These are phyloP conservation scores for Cavia aperea DNA, from an alignment of 2,113 vertebrate species.

Conservation along the genomic window DNA sequence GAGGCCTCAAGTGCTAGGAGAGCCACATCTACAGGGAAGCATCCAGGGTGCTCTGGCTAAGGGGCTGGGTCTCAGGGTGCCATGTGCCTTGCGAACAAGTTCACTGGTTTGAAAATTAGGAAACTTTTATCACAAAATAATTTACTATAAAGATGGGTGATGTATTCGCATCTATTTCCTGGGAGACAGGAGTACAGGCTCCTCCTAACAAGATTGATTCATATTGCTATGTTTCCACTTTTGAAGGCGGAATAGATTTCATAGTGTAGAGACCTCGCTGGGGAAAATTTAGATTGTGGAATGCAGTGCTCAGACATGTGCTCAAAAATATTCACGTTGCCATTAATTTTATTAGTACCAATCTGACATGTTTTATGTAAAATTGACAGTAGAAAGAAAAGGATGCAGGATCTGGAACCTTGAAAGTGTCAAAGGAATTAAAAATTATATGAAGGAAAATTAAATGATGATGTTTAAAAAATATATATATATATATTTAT, in stretches of 20 bases:
- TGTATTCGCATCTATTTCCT: neutral
- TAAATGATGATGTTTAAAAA: conserved; percentile 33
- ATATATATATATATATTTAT: neutral
- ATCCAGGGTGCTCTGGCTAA: neutral
- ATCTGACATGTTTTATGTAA: conserved; percentile 32
- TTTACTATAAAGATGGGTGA: conserved; percentile 16
- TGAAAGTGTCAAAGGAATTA: conserved; percentile 14
- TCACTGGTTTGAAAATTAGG: conserved; percentile 35
- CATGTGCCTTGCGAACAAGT: neutral
- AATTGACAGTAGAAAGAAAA: conserved; percentile 10
- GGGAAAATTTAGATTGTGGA: conserved; percentile 2
- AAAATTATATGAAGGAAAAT: conserved; percentile 39
- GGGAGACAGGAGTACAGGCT: neutral
- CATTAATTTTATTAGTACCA: conserved; percentile 26
- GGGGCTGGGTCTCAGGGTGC: neutral
- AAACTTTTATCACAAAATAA: neutral
- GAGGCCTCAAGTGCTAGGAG: neutral
- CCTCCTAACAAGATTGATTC: conserved; percentile 7
- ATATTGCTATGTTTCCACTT: neutral
- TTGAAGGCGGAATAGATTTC: conserved; percentile 31
- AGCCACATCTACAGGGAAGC: neutral
- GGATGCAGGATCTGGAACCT: neutral
- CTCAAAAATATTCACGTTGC: conserved; percentile 4
- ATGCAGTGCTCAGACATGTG: neutral
- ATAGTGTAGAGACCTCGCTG: neutral